Percentiles rank a stretch among this genome's conserved stretches.
phyloP scores from a whole-genome alignment of 2,113 vertebrate genomes.

The Oceanodroma tethys region DNA sequence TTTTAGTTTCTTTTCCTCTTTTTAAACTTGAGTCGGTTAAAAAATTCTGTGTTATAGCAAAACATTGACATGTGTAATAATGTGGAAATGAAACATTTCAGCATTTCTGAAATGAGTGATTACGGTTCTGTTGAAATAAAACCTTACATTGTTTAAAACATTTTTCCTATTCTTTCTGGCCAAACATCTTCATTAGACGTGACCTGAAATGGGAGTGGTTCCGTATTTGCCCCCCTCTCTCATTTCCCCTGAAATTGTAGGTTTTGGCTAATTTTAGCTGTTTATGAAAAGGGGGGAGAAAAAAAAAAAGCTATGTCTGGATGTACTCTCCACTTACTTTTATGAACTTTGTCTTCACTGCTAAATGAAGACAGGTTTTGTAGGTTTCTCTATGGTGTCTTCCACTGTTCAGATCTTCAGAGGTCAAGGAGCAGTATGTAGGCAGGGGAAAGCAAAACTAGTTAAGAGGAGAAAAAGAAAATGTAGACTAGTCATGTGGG shows the following conservation, averaged over 20 bases:
- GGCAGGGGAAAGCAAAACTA: background rate
- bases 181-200: background rate
- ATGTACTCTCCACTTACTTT: background rate
- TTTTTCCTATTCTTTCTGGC: background rate
- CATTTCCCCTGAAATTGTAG: background rate
- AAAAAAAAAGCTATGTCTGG: background rate
- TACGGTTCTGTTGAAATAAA: background rate
- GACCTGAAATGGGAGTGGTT: background rate
- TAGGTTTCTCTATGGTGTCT: background rate
- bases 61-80: background rate
- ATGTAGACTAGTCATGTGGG: background rate
- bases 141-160: background rate
- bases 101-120: background rate
- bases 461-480: background rate
- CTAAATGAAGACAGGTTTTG: background rate
- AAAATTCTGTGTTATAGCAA: background rate
- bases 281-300: too few relatives aligned
- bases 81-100: conserved; percentile 12
- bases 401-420: background rate
- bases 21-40: background rate
- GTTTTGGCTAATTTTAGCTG: background rate
- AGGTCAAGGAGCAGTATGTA: background rate
- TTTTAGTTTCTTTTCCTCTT: background rate
- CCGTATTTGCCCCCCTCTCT: background rate
- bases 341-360: background rate